phyloP scores from a whole-genome alignment of 1,140 invertebrate genomes.

The Reticulitermes speratus region DNA sequence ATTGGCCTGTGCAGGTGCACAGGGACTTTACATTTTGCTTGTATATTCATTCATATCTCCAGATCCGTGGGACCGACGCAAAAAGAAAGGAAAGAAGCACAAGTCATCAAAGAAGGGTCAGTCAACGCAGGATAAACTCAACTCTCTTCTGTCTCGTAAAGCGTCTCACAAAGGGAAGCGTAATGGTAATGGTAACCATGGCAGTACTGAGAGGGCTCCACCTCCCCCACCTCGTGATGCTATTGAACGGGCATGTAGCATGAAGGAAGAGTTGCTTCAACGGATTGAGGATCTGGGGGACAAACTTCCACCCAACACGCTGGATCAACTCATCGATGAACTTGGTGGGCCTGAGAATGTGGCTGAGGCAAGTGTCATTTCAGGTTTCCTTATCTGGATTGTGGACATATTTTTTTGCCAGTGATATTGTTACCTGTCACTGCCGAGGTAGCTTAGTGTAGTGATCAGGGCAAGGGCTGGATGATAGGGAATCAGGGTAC shows the following conservation, averaged over 20 bases:
- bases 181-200: slow-evolving; percentile 34
- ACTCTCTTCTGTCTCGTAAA: slow-evolving; percentile 30
- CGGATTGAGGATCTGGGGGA: slow-evolving; percentile 87
- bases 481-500: no score
- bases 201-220: slow-evolving; percentile 41
- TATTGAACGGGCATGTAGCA: slow-evolving; percentile 80
- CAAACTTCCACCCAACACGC: slow-evolving; percentile 91
- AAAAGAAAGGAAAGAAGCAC: slow-evolving; percentile 67
- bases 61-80: slow-evolving; percentile 81
- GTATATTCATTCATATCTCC: slow-evolving; percentile 35
- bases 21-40: not conserved
- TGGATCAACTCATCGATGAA: slow-evolving; percentile 98
- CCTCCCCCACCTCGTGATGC: slow-evolving; percentile 72
- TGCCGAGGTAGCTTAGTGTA: no score
- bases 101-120: slow-evolving; percentile 63
- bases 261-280: slow-evolving; percentile 88
- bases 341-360: slow-evolving; percentile 97
- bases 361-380: slow-evolving; percentile 68
- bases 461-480: no score
- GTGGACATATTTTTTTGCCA: not conserved
- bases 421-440: not conserved
- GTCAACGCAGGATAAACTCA: slow-evolving; percentile 74
- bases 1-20: no score
- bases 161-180: slow-evolving; percentile 36
- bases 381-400: not conserved